Conservation (phyloP, 2,888 invertebrate genomes). For the Polydesmus complanatus region DNA sequence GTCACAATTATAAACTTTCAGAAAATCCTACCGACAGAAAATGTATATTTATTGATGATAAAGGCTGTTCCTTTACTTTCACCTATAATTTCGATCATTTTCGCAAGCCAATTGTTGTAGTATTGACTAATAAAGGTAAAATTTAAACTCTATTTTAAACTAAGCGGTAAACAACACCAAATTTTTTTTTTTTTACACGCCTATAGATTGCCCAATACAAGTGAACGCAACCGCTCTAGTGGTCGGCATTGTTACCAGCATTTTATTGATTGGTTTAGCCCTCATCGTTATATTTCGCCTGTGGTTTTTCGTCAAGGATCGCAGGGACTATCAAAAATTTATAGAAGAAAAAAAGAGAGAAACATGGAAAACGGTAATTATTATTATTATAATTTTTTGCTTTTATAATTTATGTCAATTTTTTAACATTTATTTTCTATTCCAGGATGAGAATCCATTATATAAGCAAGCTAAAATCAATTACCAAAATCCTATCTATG, state of each 20-base stretch:
- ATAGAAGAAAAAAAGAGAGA: slow-evolving; percentile 96
- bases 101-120: slow-evolving; percentile 4
- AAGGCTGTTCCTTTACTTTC: slow-evolving; percentile 9
- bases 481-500: slow-evolving; percentile 95
- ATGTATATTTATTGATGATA: slow-evolving; percentile 10
- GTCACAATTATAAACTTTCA: no score
- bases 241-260: slow-evolving; percentile 90
- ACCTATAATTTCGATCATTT: slow-evolving; percentile 9
- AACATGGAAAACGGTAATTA: slow-evolving; percentile 50
- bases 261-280: slow-evolving; percentile 86
- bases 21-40: slow-evolving; percentile 5
- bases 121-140: slow-evolving; percentile 3
- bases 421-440: slow-evolving; percentile 20
- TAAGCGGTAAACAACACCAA: no score
- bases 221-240: slow-evolving; percentile 30
- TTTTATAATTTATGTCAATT: not conserved
- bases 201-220: not conserved
- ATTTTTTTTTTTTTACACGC: no score
- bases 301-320: slow-evolving; percentile 88
- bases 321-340: slow-evolving; percentile 91
- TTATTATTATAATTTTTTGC: not conserved
- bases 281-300: slow-evolving; percentile 91
- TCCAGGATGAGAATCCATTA: slow-evolving; percentile 95
- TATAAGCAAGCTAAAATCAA: slow-evolving; percentile 99
- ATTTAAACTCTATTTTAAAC: no score